Evolutionary conservation across 53 echinoderm and acorn worm species (phyloP).

Genomic region (Stichopus horrens): DNA sequence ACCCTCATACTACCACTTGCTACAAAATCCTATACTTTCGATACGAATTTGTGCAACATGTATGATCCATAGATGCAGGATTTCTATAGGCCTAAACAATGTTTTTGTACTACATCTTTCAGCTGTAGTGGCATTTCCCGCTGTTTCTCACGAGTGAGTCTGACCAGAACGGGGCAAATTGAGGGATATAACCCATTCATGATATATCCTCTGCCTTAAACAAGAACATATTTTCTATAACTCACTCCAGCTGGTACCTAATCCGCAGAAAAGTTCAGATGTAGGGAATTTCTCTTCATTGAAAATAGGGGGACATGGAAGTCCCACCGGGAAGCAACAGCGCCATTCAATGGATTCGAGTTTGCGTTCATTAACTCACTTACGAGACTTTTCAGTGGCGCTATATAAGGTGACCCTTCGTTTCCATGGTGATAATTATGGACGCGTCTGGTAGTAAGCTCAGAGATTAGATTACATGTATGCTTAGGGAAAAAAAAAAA

Average conservation of each 20-base stretch:
- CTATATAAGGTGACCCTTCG: slow-evolving; percentile 22
- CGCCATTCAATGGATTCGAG: slow-evolving; percentile 18
- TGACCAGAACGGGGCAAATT: neutral
- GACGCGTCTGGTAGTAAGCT: neutral
- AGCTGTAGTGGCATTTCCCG: neutral
- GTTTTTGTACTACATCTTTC: neutral
- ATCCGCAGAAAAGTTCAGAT: slow-evolving; percentile 42
- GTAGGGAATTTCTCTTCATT: slow-evolving; percentile 28
- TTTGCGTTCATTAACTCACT: slow-evolving; percentile 12
- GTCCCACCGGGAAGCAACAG: slow-evolving; percentile 35
- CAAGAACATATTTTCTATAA: slow-evolving; percentile 37
- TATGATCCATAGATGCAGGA: too few relatives aligned
- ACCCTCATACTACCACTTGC: too few relatives aligned
- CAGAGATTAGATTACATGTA: neutral
- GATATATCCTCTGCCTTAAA: slow-evolving; percentile 7
- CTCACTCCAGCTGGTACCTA: slow-evolving; percentile 26
- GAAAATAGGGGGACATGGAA: slow-evolving; percentile 14
- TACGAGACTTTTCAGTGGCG: neutral
- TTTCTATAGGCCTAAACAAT: too few relatives aligned
- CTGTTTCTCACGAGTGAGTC: slow-evolving; percentile 21
- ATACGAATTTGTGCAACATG: too few relatives aligned
- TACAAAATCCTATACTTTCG: too few relatives aligned
- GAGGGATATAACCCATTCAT: slow-evolving; percentile 9
- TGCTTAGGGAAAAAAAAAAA: neutral
- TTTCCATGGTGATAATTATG: slow-evolving; percentile 24